Base-by-base conservation (phyloP, 2,888 invertebrate genomes). In the Plebejus argus region DNA sequence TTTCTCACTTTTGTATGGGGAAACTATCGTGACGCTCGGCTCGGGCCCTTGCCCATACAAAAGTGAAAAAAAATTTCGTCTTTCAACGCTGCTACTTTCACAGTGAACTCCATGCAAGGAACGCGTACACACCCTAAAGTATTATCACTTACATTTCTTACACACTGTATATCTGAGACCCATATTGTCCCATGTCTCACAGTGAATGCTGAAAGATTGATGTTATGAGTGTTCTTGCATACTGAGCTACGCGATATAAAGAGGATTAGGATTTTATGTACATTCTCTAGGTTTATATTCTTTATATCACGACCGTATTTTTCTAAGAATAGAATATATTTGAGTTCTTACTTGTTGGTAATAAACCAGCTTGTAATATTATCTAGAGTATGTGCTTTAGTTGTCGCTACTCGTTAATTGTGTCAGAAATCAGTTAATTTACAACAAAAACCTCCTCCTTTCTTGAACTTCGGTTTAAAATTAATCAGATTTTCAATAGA, bases 171-270 rank as follows among this genome's bases (percentile, higher is more conserved):
- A 28, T 28, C 28, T 23, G 66, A 66, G 28, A 28, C 66, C 66
- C 28, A 33, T 66, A n/a, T n/a, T n/a, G 66, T 66, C 66, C 66
- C 28, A 33, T 28, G 66, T 66, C 66, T 28, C 61, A 23, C 23
- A 61, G 66, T 66, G 66, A 33, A 66, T 33, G 66, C 28, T 66
- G 28, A 66, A 66, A 66, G 66, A 66, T 66, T 66, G 66, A 66
- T 66, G 28, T 33, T 33, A 6, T 66, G 66, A 61, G 61, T 66
- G 66, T 66, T 66, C 66, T 66, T 15, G 28, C 33, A 18, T 33
- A 28, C 28, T 66, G 66, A 28, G 66, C 66, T 66, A 66, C 66
- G 28, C 28, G 28, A 49, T 72, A 76, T 77, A 77, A 77, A 56
- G 20, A 23, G 61, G 61, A 71, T 70, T 23, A 78, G 35, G 70